phyloP scores from a whole-genome alignment of 2,888 invertebrate genomes.

The Athalia rosae region DNA sequence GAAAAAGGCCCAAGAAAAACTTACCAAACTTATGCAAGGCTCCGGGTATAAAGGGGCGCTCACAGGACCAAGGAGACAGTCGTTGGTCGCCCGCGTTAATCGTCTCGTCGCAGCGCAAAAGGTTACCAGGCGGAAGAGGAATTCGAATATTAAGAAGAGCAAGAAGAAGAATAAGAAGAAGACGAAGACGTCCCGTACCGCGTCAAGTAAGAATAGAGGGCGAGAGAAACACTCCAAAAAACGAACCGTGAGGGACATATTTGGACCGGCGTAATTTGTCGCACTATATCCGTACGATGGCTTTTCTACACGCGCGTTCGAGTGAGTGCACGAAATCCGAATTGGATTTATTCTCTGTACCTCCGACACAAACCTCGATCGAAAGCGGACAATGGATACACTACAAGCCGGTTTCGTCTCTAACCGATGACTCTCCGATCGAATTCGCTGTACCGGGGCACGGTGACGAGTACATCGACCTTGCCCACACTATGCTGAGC shows the following conservation, averaged over 20 bases:
- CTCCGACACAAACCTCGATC: conserved; percentile 57
- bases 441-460: conserved; percentile 56
- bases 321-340: conserved; percentile 54
- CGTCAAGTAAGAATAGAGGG: no score
- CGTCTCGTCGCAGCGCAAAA: not conserved
- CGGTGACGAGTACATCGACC: conserved; percentile 57
- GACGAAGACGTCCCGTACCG: not conserved
- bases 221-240: not conserved
- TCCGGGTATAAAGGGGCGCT: not conserved
- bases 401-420: conserved; percentile 56
- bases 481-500: conserved; percentile 47
- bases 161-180: not conserved
- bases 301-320: conserved; percentile 52
- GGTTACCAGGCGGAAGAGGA: not conserved
- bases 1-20: not conserved
- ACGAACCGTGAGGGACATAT: conserved; percentile 28
- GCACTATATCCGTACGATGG: conserved; percentile 46
- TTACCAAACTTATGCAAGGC: not conserved
- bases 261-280: conserved; percentile 15
- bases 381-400: conserved; percentile 54
- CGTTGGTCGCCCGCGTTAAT: not conserved
- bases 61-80: not conserved
- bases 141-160: not conserved
- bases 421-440: conserved; percentile 55
- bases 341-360: conserved; percentile 56